These are phyloP conservation scores for Bradypodion ventrale DNA, from an alignment of 2,797 vertebrate species.

Conservation along the genomic window DNA sequence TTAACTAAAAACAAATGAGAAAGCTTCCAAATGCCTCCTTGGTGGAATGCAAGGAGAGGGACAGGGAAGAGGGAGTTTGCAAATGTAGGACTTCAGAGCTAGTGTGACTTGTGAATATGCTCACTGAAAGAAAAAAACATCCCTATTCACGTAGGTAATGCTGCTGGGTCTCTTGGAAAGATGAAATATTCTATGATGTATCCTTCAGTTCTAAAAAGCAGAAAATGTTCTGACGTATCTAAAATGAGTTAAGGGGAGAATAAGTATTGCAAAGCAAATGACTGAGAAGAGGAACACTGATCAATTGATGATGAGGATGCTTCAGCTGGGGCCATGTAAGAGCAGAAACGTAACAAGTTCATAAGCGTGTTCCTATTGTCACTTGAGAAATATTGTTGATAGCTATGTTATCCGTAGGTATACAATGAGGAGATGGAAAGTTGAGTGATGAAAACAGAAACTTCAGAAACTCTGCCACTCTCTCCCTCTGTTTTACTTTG, in stretches of 20 bases:
- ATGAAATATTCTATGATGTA: too few relatives aligned
- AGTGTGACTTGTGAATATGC: not conserved
- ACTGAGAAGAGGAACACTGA: not conserved
- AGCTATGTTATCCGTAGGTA: not conserved
- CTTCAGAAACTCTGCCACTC: not conserved
- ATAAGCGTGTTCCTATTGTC: not conserved
- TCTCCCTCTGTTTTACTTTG: slow-evolving; percentile 31
- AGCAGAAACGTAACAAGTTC: not conserved
- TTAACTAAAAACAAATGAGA: not conserved
- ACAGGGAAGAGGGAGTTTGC: not conserved
- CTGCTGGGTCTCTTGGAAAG: too few relatives aligned
- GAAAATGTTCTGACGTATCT: not conserved
- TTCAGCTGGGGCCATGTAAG: not conserved
- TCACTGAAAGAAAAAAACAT: not conserved
- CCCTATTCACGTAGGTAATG: not conserved
- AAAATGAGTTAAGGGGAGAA: not conserved
- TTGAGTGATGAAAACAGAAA: not conserved
- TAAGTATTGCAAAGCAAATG: not conserved
- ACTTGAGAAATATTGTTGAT: not conserved
- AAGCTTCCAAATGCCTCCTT: not conserved
- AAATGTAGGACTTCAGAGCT: not conserved
- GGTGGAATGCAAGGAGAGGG: not conserved
- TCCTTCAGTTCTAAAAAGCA: not conserved
- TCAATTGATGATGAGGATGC: not conserved
- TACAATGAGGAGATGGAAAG: not conserved